These are phyloP conservation scores for Dryobates pubescens DNA, from an alignment of 2,797 vertebrate species.

Conservation along the genomic window DNA sequence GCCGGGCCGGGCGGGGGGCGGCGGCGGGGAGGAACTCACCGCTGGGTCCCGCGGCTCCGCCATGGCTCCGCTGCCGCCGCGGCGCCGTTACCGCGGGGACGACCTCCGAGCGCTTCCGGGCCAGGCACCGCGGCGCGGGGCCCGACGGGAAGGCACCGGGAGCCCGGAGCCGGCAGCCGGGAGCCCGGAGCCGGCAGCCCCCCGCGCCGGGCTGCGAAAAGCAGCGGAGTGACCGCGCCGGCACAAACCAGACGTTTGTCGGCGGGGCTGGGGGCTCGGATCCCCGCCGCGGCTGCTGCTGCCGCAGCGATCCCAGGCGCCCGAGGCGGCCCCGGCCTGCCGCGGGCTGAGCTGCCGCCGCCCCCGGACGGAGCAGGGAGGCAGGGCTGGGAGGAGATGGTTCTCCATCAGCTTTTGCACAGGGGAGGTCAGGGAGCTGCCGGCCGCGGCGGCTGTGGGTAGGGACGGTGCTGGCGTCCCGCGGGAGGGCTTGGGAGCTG, in stretches of 20 bases:
- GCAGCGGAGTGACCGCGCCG: too few species aligned
- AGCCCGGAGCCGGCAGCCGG: too few species aligned
- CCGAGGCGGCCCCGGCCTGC: neutral
- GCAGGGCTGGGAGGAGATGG: fast-evolving
- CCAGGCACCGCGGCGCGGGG: neutral
- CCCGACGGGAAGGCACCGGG: neutral
- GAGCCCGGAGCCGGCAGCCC: too few species aligned
- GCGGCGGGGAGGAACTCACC: neutral
- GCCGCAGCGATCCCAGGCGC: too few species aligned
- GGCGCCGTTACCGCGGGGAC: neutral
- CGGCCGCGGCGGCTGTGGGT: too few species aligned
- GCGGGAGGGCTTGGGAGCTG: neutral
- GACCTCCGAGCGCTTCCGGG: neutral
- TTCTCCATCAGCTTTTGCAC: neutral
- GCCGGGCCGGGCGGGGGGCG: neutral
- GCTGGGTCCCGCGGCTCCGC: neutral
- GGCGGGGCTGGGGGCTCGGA: too few species aligned
- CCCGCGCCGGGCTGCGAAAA: too few species aligned
- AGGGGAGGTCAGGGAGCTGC: too few species aligned
- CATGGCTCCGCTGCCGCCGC: neutral
- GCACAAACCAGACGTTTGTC: neutral
- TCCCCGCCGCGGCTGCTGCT: too few species aligned
- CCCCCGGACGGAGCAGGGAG: too few species aligned
- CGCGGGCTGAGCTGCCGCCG: neutral
- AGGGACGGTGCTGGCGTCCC: fast-evolving